Evolutionary conservation across 1,140 invertebrate genomes (phyloP).

Genomic region (Parasteatoda tepidariorum): DNA sequence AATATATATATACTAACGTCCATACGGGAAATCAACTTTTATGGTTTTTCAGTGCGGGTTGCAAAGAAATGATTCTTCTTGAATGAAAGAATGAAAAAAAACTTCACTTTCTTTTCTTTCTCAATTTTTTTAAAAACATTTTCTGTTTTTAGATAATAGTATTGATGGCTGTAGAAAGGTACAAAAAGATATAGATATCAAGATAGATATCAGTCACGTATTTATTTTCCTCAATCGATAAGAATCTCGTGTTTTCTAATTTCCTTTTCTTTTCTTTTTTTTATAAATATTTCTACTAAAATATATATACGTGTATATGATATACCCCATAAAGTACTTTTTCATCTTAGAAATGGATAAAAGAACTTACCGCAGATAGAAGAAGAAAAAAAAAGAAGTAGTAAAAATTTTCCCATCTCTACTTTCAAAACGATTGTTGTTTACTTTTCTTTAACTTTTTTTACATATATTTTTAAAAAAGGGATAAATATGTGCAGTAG

Average conservation of each 20-base stretch:
- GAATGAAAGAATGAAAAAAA: background rate
- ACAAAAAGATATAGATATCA: background rate
- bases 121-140: background rate
- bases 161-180: background rate
- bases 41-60: constrained; percentile 12
- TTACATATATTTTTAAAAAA: too few relatives aligned
- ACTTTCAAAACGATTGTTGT: too few relatives aligned
- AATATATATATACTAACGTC: constrained; percentile 18
- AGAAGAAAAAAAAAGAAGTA: background rate
- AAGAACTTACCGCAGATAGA: background rate
- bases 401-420: too few relatives aligned
- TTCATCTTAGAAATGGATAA: background rate
- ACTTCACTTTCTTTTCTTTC: background rate
- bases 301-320: background rate
- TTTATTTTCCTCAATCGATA: background rate
- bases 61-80: background rate
- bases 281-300: background rate
- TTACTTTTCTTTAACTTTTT: too few relatives aligned
- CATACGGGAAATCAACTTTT: constrained; percentile 49
- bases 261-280: background rate
- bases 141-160: background rate
- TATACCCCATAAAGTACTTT: background rate
- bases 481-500: too few relatives aligned
- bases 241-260: background rate
- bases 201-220: background rate